Evolutionary conservation across 2,888 invertebrate genomes (phyloP), one percentile per base, ranked within the genome.

Genomic region (Sinotaia quadrata): DNA sequence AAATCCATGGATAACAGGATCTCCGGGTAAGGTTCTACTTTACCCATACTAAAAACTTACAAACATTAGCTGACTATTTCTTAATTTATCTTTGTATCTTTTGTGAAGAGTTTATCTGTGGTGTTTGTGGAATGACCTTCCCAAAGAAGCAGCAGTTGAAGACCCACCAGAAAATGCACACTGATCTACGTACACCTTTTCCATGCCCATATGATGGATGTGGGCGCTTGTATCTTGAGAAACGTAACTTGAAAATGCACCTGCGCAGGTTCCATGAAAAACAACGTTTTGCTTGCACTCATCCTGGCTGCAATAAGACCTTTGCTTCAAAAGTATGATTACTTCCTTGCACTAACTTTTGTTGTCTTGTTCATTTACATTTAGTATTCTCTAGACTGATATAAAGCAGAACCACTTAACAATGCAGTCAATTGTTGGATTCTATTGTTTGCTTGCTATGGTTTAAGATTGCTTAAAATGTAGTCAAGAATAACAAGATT

Each of bases 191-290:
- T n/a, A 60, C 68, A 2, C 65, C 76, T 36, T 77, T 74, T 63
- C 56, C 60, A 8, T 84, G 84, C 73, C 76, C 79, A 7, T 67
- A 76, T 36, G 79, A 78, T 8, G 76, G 75, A 60, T 84, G 84
- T 68, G 41, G 44, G 10, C 65, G 65, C 24, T 5, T 37, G 29
- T 65, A 65, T 47, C 34, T 52, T 54, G 41, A 54, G 41, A 65
- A 44, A 37, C 10, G 56, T 29, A 65, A 65, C 54, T 34, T 65
- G 41, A 65, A 65, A 44, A 41, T 56, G 10, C 65, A 65, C 56
- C 29, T 54, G n/a, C 8, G 31, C 4, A 24, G 56, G 2, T 65
- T 29, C 33, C 65, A 65, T 37, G 24, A 65, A 4, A 37, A 44
- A 12, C 41, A 65, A 15, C 54, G 65, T 4, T 65, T 65, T 21